These are phyloP conservation scores for Pycnonotus jocosus DNA, from an alignment of 2,113 vertebrate species.

Conservation along the genomic window DNA sequence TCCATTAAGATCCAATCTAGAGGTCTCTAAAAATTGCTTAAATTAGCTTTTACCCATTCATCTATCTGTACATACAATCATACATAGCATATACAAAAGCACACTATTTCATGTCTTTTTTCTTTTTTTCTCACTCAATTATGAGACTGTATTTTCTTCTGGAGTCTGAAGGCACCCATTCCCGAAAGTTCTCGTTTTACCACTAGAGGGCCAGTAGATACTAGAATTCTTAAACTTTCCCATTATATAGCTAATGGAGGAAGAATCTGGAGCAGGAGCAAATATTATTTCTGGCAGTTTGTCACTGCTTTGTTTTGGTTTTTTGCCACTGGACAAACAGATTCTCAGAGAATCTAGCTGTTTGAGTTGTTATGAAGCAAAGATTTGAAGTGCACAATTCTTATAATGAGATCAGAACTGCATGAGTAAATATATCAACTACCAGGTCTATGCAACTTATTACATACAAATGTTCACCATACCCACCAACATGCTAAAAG, in stretches of 20 bases:
- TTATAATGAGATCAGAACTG: neutral
- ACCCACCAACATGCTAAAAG: neutral
- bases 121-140: neutral
- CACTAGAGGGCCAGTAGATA: slow-evolving; percentile 26
- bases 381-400: neutral
- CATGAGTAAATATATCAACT: neutral
- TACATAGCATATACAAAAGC: neutral
- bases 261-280: neutral
- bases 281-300: slow-evolving; percentile 16
- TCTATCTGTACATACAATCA: neutral
- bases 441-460: neutral
- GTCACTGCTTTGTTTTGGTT: neutral
- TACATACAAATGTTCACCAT: neutral
- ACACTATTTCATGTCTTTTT: neutral
- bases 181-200: neutral
- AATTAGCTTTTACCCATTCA: neutral
- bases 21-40: neutral
- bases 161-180: neutral
- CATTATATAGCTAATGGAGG: neutral
- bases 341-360: neutral
- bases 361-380: neutral
- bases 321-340: neutral
- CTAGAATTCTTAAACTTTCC: neutral
- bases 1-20: neutral
- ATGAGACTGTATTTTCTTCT: neutral